Evolutionary conservation across 92 coral and sea anemone species (phyloP), one percentile per base, ranked within the genome.

Genomic region (Palythoa grandiflora): DNA sequence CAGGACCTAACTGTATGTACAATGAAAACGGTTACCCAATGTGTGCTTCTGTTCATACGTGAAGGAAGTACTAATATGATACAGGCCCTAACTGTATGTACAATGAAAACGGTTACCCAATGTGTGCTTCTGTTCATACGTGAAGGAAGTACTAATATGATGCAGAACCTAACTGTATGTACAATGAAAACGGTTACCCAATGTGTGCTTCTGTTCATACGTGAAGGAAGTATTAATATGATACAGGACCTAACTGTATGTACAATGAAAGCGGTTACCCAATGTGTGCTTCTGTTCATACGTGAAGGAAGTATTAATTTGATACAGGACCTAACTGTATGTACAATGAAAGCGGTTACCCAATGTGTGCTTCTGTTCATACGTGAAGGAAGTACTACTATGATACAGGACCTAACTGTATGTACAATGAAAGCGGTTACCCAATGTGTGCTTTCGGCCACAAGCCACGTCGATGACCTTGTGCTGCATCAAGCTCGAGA

Each of bases 381-480:
- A 2, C 14, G 9, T 53, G 60, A 53, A 53, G 14, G 12, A 53
- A 53, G 60, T 53, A 5, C 14, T 53, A 53, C 0, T 53, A 28
- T 28, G 28, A 28, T 28, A 28, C 28, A 57, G 63, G 63, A 57
- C 63, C 16, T 57, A 3, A 57, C 15, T 57, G 17, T 2, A 54
- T 3, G 52, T 53, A 3, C 19, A 48, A 35, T 60, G 52, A 38
- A 10, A 75, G 59, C 13, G 28, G 20, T 74, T 92, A 97, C 99
- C 98, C 66, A 97, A 78, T 3, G 99, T 97, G 79, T 95, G 98
- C 52, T 91, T 83, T 20, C 89, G 92, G 19, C 99, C 99, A 87
- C 98, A 97, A 15, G 98, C 93, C 9, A 94, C 99, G 17, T 91
- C 92, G 50, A 91, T 85, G 54, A 95, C 93, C 57, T 90, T 93